Evolutionary conservation across 2,888 invertebrate species (phyloP).

Genomic region (Shargacucullia verbasci): DNA sequence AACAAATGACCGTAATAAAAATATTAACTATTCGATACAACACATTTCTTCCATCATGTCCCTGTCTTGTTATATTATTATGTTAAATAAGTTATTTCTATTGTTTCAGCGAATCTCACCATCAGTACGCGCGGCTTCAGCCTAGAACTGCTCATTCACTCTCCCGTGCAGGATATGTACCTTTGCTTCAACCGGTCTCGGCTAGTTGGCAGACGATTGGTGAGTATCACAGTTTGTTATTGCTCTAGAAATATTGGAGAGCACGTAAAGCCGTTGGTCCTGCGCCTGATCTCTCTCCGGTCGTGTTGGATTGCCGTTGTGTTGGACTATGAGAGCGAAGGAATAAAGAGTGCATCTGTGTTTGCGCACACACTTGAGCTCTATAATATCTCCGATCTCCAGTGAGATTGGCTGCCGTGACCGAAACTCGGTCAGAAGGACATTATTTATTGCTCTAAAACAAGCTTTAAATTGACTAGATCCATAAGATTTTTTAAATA

Average conservation of each 20-base stretch:
- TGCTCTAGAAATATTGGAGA: too few species aligned
- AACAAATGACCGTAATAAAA: constrained; percentile 40
- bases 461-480: too few species aligned
- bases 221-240: constrained; percentile 61
- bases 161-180: constrained; percentile 92
- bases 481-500: not conserved
- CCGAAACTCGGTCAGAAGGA: too few species aligned
- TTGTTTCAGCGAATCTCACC: constrained; percentile 91
- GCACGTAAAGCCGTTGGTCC: too few species aligned
- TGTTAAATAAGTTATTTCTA: constrained; percentile 22
- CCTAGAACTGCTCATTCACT: constrained; percentile 91
- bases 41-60: not conserved
- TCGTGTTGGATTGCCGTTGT: too few species aligned
- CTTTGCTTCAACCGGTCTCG: constrained; percentile 93
- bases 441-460: too few species aligned
- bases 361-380: too few species aligned
- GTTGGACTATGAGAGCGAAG: too few species aligned
- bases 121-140: constrained; percentile 90
- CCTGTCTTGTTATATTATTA: not conserved
- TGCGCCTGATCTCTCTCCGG: too few species aligned
- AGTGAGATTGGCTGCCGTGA: too few species aligned
- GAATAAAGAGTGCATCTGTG: too few species aligned
- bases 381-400: too few species aligned
- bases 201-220: constrained; percentile 92
- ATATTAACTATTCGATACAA: constrained; percentile 30